phyloP scores from a whole-genome alignment of 2,888 invertebrate genomes.

The Agrotis clavis region DNA sequence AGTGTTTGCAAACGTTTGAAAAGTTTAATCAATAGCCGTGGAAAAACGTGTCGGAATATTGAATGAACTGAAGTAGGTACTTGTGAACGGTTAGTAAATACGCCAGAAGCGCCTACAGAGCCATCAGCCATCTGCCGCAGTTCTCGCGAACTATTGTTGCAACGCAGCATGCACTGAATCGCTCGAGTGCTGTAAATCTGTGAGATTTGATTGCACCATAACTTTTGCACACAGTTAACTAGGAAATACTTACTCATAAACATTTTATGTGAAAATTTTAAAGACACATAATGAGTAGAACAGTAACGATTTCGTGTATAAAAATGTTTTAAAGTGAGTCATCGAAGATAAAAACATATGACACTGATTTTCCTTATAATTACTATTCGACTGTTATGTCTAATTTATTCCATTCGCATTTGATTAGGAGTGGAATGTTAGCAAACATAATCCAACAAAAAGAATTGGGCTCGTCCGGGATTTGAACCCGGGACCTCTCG shows the following conservation, averaged over 20 bases:
- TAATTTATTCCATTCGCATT: not conserved
- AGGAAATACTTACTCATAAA: not conserved
- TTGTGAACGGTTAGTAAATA: constrained; percentile 7
- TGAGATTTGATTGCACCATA: not conserved
- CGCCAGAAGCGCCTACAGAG: constrained; percentile 22
- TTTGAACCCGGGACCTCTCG: constrained; percentile 92
- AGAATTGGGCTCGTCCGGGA: constrained; percentile 90
- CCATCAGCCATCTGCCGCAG: constrained; percentile 59
- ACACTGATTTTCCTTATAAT: not conserved
- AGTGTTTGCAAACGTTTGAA: constrained; percentile 33
- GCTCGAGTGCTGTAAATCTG: constrained; percentile 1
- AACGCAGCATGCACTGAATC: constrained; percentile 39
- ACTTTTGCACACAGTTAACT: constrained; percentile 4
- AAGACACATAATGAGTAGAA: not conserved
- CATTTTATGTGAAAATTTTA: constrained; percentile 9
- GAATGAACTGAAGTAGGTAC: constrained; percentile 1
- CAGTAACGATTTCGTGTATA: not conserved
- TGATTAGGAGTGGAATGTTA: not conserved
- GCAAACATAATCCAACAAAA: constrained; percentile 16
- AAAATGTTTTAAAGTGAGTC: constrained; percentile 1
- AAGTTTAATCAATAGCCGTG: constrained; percentile 41
- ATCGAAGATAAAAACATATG: constrained; percentile 3
- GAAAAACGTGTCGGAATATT: constrained; percentile 13
- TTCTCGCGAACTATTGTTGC: constrained; percentile 45
- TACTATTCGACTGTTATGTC: not conserved